Conservation (phyloP, 1,140 invertebrate genomes). For the Vanessa atalanta region DNA sequence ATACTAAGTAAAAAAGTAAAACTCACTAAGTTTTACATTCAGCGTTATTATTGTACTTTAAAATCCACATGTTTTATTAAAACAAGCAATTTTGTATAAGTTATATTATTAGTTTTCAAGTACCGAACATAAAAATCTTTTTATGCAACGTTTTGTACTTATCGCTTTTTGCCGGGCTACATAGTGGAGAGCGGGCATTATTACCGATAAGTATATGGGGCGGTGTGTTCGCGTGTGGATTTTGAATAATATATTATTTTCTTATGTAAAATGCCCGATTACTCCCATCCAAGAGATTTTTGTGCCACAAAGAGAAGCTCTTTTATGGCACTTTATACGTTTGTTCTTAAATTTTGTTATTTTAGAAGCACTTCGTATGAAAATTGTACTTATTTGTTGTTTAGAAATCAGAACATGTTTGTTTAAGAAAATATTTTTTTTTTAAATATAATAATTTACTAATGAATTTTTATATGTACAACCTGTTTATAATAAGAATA, state of each 20-base stretch:
- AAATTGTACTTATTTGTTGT: conserved; percentile 40
- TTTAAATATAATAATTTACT: not conserved
- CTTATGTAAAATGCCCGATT: conserved; percentile 79
- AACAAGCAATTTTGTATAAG: no score
- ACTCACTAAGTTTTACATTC: no score
- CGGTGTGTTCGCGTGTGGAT: conserved; percentile 69
- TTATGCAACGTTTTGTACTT: conserved; percentile 23
- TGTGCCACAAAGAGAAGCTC: conserved; percentile 67
- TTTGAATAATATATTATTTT: conserved; percentile 80
- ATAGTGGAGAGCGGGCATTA: conserved; percentile 62
- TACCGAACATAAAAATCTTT: no score
- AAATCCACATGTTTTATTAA: no score
- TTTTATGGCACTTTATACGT: conserved; percentile 75
- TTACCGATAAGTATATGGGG: conserved; percentile 75
- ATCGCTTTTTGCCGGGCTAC: conserved; percentile 16
- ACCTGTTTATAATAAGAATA: no score
- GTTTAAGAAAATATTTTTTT: not conserved
- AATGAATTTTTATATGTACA: not conserved
- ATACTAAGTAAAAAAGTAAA: no score
- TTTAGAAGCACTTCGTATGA: conserved; percentile 31
- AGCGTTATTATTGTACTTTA: no score
- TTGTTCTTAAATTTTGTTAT: conserved; percentile 71
- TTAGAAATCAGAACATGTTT: not conserved
- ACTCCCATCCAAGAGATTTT: conserved; percentile 73
- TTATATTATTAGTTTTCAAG: no score